Evolutionary conservation across 1,140 invertebrate genomes (phyloP).

Genomic region (Conus ventricosus): DNA sequence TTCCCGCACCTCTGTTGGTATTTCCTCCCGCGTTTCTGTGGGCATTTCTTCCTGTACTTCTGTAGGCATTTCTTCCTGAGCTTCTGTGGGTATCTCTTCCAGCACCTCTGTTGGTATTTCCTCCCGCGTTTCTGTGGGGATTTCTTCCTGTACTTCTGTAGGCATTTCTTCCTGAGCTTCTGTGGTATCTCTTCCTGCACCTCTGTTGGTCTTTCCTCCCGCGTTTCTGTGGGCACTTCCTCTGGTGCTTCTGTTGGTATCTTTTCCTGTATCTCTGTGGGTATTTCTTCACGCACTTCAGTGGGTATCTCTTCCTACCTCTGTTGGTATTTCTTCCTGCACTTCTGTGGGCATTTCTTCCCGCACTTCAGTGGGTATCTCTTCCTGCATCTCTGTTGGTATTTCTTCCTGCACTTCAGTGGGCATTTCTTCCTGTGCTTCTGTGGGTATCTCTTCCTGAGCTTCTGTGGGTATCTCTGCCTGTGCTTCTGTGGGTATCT

Average conservation of each 20-base stretch:
- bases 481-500: no score
- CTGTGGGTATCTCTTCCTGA: no score
- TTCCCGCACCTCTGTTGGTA: background rate
- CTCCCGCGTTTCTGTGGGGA: background rate
- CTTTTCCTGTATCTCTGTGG: background rate
- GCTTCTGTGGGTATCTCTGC: no score
- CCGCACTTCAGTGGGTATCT: background rate
- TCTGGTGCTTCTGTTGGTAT: background rate
- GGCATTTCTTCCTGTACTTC: background rate
- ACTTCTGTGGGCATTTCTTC: background rate
- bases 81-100: background rate
- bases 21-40: background rate
- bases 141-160: background rate
- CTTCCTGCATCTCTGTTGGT: background rate
- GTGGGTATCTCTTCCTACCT: background rate
- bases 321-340: background rate
- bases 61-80: background rate
- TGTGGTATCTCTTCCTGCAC: background rate
- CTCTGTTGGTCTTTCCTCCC: background rate
- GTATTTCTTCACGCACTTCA: background rate
- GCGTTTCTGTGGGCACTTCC: background rate
- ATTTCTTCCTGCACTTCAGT: background rate
- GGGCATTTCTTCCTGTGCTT: background rate
- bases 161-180: background rate
- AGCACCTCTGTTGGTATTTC: background rate